A percentile compares a stretch with the other conserved stretches of the same genome.
Evolutionary conservation across 2,797 vertebrate genomes (phyloP).

Genomic region (Coregonus sp.): DNA sequence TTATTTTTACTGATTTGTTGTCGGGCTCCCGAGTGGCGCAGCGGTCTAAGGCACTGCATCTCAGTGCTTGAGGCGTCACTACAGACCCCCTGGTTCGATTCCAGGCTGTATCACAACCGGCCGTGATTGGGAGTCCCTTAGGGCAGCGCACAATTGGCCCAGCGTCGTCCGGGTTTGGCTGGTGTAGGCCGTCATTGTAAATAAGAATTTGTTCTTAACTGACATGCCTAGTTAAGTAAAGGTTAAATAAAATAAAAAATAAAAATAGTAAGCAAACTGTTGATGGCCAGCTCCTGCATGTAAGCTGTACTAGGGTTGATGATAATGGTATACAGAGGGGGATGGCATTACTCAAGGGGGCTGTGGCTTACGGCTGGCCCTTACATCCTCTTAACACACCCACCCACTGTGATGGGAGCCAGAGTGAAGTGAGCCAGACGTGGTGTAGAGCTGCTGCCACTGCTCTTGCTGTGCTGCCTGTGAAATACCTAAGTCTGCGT

Average conservation of each 20-base stretch:
- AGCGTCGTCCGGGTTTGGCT: no score
- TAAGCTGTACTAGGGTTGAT: background rate
- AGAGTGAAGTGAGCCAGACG: conserved; percentile 15
- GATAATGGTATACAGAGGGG: background rate
- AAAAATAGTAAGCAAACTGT: background rate
- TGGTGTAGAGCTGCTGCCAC: conserved; percentile 10
- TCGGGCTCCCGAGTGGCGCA: no score
- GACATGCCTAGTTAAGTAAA: no score
- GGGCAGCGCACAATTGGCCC: no score
- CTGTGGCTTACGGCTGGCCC: conserved; percentile 11
- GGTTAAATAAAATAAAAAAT: no score
- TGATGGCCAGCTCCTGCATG: background rate
- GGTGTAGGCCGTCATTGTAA: no score
- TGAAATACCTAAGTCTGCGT: conserved; percentile 37
- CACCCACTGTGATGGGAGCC: conserved; percentile 25
- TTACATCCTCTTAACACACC: conserved; percentile 16
- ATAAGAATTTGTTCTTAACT: no score
- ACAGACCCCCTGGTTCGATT: no score
- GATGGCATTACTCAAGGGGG: background rate
- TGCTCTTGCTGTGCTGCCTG: conserved; percentile 7
- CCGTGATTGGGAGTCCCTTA: no score
- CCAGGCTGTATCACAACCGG: no score
- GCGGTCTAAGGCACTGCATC: no score
- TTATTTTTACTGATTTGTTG: background rate
- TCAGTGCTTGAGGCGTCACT: no score